Evolutionary conservation across 2,888 invertebrate genomes (phyloP).

Genomic region (Cephonodes hylas): DNA sequence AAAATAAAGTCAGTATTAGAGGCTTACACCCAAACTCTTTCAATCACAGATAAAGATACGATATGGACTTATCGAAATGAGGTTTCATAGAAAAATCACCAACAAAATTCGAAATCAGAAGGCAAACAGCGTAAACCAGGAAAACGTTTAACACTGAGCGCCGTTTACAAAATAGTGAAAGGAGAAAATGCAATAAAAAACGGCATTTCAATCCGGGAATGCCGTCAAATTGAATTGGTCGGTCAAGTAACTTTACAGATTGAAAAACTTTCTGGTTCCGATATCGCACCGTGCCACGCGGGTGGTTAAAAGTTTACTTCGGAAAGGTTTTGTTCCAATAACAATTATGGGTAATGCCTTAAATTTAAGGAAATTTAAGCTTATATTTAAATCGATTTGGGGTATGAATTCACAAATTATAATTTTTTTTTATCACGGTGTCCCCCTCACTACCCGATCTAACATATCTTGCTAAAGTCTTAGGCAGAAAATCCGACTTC

Average conservation of each 20-base stretch:
- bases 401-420: background rate
- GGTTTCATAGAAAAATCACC: no score
- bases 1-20: no score
- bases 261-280: conserved; percentile 40
- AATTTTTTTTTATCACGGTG: no score
- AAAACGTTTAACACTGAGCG: background rate
- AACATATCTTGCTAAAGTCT: no score
- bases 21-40: no score
- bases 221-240: conserved; percentile 13
- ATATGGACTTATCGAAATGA: no score
- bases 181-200: background rate
- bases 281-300: conserved; percentile 24
- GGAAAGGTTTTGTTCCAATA: conserved; percentile 5
- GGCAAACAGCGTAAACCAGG: background rate
- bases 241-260: conserved; percentile 34
- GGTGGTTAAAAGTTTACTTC: conserved; percentile 16
- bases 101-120: background rate
- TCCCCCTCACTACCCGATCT: no score
- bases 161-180: background rate
- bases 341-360: background rate
- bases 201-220: background rate
- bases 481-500: no score
- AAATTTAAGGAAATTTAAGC: background rate
- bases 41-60: no score
- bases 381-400: background rate